These are phyloP conservation scores for Brachyhypopomus occidentalis DNA, from an alignment of 2,113 vertebrate genomes.

Conservation along the genomic window DNA sequence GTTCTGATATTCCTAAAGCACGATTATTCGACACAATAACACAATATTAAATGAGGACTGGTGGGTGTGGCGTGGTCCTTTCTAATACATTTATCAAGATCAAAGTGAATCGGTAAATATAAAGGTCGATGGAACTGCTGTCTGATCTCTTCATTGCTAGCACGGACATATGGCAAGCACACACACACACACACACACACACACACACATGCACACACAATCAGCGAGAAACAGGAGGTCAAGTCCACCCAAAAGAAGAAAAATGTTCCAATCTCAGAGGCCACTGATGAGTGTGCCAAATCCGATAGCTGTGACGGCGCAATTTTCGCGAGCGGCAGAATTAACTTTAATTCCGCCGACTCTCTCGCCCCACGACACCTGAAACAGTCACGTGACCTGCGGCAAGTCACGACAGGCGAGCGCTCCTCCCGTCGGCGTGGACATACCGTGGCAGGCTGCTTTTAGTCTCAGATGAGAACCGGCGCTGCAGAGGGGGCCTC, in stretches of 20 bases:
- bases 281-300: conserved; percentile 8
- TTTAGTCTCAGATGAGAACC: conserved; percentile 37
- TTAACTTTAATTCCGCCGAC: conserved; percentile 14
- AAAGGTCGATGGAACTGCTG: background rate
- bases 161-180: background rate
- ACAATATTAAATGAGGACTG: background rate
- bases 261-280: conserved; percentile 30
- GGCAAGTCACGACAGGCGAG: conserved; percentile 13
- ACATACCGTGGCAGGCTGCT: conserved; percentile 34
- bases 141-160: background rate
- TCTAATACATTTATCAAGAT: conserved; percentile 27
- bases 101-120: conserved; percentile 14
- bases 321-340: background rate
- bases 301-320: conserved; percentile 1
- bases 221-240: conserved; percentile 1
- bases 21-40: background rate
- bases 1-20: background rate
- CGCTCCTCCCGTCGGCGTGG: background rate
- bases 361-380: background rate
- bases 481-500: conserved; percentile 26
- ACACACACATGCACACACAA: background rate
- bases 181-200: background rate
- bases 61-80: background rate
- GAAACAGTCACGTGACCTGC: background rate
- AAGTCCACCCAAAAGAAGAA: conserved; percentile 23